phyloP scores from a whole-genome alignment of 2,888 invertebrate species.

The Antheraea assamensis region DNA sequence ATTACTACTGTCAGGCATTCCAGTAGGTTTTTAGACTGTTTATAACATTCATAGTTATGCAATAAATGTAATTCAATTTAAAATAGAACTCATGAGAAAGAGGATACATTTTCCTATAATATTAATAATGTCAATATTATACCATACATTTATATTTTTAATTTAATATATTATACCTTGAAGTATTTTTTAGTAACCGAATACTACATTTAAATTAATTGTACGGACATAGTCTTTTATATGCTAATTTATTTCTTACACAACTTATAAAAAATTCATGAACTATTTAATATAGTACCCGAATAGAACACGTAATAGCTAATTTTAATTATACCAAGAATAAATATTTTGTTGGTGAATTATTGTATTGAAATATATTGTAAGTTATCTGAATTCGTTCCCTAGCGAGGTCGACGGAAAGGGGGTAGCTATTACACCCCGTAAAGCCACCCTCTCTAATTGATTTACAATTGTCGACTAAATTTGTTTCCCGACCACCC shows the following conservation, averaged over 20 bases:
- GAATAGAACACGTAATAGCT: not conserved
- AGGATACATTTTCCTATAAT: too few relatives aligned
- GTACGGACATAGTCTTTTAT: not conserved
- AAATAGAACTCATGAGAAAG: too few relatives aligned
- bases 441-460: constrained; percentile 78
- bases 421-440: constrained; percentile 74
- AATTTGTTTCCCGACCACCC: constrained; percentile 81
- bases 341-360: not conserved
- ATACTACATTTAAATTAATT: too few relatives aligned
- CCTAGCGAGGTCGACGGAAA: constrained; percentile 54
- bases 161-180: too few relatives aligned
- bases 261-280: not conserved
- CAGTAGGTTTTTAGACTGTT: not conserved
- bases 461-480: constrained; percentile 83
- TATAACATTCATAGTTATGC: too few relatives aligned
- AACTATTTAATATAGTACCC: not conserved
- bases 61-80: too few relatives aligned
- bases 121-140: too few relatives aligned
- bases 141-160: too few relatives aligned
- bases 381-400: constrained; percentile 46
- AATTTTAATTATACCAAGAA: not conserved
- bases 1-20: not conserved
- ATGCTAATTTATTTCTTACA: not conserved
- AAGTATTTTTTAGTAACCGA: too few relatives aligned
- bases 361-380: constrained; percentile 1